These are phyloP conservation scores for Aptenodytes forsteri DNA, from an alignment of 2,113 vertebrate species.

Conservation along the genomic window DNA sequence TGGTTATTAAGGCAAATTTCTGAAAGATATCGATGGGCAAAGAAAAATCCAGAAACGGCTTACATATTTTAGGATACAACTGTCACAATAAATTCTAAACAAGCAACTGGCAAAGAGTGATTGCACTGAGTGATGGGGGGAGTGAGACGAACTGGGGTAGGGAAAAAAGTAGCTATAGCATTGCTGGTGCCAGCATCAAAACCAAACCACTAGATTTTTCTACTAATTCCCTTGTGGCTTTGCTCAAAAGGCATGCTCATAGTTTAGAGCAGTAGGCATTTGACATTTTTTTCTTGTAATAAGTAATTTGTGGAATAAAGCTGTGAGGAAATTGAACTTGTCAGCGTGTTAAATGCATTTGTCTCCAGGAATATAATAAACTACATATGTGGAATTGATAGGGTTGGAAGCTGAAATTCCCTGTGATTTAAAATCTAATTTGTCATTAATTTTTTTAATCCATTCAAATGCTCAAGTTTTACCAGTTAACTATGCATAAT, in stretches of 20 bases:
- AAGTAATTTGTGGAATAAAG: conserved; percentile 75
- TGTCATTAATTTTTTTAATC: conserved; percentile 38
- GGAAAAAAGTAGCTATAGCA: not conserved
- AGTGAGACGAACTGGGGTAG: not conserved
- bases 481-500: conserved; percentile 20
- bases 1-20: not conserved
- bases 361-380: conserved; percentile 68
- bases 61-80: not conserved
- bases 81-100: not conserved
- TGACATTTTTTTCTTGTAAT: conserved; percentile 63
- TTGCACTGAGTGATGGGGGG: not conserved
- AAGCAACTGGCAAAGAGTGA: not conserved
- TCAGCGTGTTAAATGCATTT: conserved; percentile 71
- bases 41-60: not conserved
- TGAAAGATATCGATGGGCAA: not conserved
- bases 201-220: not conserved
- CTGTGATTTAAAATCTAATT: conserved; percentile 59
- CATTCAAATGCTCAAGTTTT: not conserved
- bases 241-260: conserved; percentile 6
- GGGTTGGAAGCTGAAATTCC: conserved; percentile 45
- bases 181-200: not conserved
- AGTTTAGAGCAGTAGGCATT: conserved; percentile 27
- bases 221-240: not conserved
- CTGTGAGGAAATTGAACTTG: conserved; percentile 73
- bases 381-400: not conserved